Conservation (phyloP, 2,113 vertebrate genomes). For the Pongo abelii region DNA sequence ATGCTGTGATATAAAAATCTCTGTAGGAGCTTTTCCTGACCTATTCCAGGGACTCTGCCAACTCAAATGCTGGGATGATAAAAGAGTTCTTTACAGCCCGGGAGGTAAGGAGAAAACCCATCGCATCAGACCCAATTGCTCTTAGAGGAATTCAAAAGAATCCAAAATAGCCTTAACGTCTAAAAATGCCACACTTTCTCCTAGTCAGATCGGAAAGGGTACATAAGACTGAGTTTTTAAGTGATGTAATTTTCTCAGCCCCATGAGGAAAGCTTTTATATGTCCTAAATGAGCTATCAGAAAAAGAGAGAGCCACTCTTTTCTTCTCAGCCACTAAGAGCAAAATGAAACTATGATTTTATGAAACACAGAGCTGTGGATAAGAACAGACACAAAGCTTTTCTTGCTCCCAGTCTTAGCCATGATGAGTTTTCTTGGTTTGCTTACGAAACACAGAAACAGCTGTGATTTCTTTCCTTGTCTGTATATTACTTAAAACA, state of each 20-base stretch:
- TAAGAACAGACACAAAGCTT: not conserved
- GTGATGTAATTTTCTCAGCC: conserved; percentile 53
- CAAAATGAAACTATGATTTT: not conserved
- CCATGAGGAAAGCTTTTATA: conserved; percentile 58
- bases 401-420: not conserved
- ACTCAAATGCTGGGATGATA: conserved; percentile 52
- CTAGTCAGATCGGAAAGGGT: not conserved
- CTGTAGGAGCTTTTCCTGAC: conserved; percentile 66
- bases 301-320: not conserved
- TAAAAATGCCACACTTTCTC: conserved; percentile 61
- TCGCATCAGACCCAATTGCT: conserved; percentile 54
- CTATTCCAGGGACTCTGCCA: conserved; percentile 57
- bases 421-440: not conserved
- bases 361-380: not conserved
- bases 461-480: not conserved
- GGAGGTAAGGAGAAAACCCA: conserved; percentile 43
- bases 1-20: conserved; percentile 66
- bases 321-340: not conserved
- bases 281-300: conserved; percentile 53
- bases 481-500: not conserved
- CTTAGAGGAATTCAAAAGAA: conserved; percentile 63
- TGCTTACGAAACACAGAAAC: not conserved
- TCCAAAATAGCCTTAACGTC: conserved; percentile 57
- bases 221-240: conserved; percentile 47
- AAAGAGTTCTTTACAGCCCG: conserved; percentile 51